These are phyloP conservation scores for Genyomyrus donnyi DNA, from an alignment of 2,113 vertebrate genomes.

Conservation along the genomic window DNA sequence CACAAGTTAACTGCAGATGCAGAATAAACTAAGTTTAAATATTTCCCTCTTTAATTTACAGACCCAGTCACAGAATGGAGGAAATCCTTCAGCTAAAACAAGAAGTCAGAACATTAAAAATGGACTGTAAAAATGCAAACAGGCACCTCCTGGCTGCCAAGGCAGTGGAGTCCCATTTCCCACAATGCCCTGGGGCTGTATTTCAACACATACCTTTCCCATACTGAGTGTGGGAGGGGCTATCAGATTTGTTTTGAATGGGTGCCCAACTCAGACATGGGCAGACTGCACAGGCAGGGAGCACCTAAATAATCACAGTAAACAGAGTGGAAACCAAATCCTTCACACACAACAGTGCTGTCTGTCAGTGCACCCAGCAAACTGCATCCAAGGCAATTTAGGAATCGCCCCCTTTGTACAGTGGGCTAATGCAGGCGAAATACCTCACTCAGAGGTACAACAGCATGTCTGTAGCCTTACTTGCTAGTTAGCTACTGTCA, in stretches of 20 bases:
- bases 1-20: background rate
- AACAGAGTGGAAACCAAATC: slow-evolving; percentile 3
- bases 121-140: slow-evolving; percentile 25
- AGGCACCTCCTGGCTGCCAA: slow-evolving; percentile 32
- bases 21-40: slow-evolving; percentile 31
- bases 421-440: background rate
- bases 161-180: slow-evolving; percentile 40
- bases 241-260: background rate
- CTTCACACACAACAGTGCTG: background rate
- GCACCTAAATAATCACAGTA: background rate
- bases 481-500: background rate
- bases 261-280: background rate
- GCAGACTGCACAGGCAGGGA: background rate
- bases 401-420: background rate
- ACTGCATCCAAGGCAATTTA: background rate
- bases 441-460: slow-evolving; percentile 23
- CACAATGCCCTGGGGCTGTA: background rate
- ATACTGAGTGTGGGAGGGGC: background rate
- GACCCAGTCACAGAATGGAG: slow-evolving; percentile 44
- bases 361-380: background rate
- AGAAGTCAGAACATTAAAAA: slow-evolving; percentile 14
- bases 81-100: slow-evolving; percentile 41
- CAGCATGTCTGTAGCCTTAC: background rate
- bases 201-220: background rate
- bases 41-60: slow-evolving; percentile 52